Base-by-base conservation (phyloP, 1,140 invertebrate species). In the Trichonephila clavipes region DNA sequence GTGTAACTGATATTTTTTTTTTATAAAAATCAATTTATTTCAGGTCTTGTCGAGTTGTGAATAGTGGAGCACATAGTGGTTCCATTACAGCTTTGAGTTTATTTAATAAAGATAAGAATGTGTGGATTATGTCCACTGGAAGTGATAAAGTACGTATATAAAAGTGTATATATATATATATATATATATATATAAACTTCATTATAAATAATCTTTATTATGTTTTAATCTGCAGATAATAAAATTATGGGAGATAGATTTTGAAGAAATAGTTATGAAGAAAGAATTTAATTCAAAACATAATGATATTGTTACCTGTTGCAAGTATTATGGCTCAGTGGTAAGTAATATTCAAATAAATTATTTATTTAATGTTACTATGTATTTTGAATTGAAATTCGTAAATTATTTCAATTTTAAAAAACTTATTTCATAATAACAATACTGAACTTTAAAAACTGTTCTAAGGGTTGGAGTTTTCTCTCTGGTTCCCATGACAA, bases 401-500 rank as follows among this genome's bases (percentile, higher is more conserved):
- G 34, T 51, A 51, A 51, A 51, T 51, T 12, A 51, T 51, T 51
- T 51, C 44, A 51, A 12, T 51, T 51, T 51, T 51, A 12, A 51
- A 51, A 51, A 12, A 51, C 7, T 40, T 7, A 51, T 51, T 51
- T 51, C 7, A 12, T 51, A 10, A 0, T 51, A 51, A 51, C 51
- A 51, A 51, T 40, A 40, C 34, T 40, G 34, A 40, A 40, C 10
- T 51, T 51, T 51, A 51, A 51, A 51, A 51, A 40, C 34, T 40
- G 34, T 61, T 82, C 61, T 82, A 81, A 69, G 72, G 12, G 18
- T 8, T 6, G 34, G 7, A 16, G 19, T 72, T 69, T 61, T 19
- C 24, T 92, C 7, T 87, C 92, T n/a, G 92, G 92, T 14, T 93
- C 92, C 21, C 72, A 88, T 88, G 92, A 93, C 44, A 93, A 93